phyloP scores from a whole-genome alignment of 1,140 invertebrate genomes.

The Anoplophora glabripennis region DNA sequence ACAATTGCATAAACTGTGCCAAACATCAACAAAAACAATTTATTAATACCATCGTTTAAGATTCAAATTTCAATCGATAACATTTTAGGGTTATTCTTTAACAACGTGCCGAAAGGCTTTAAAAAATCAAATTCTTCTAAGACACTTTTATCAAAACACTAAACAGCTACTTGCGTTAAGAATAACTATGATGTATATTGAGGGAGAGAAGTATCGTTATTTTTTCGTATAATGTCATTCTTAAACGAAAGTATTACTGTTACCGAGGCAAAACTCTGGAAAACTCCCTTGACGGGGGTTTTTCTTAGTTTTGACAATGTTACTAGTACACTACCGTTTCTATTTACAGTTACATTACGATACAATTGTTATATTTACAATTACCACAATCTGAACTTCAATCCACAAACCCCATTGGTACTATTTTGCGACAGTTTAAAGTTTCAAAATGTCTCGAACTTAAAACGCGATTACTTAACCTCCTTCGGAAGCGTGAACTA shows the following conservation, averaged over 20 bases:
- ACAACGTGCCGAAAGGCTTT: background rate
- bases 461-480: background rate
- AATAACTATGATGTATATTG: slow-evolving; percentile 4
- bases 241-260: too few species aligned
- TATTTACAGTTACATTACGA: background rate
- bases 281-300: background rate
- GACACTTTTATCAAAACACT: slow-evolving; percentile 1
- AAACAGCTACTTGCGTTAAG: slow-evolving; percentile 9
- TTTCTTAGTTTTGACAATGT: background rate
- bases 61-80: slow-evolving; percentile 2
- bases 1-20: slow-evolving; percentile 25
- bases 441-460: slow-evolving; percentile 3
- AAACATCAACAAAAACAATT: slow-evolving; percentile 29
- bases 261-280: too few species aligned
- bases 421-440: slow-evolving; percentile 10
- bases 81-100: too few species aligned
- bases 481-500: slow-evolving; percentile 4
- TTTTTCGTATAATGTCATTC: background rate
- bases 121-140: slow-evolving; percentile 6
- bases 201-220: background rate
- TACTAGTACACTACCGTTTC: background rate
- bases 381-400: slow-evolving; percentile 18
- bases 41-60: slow-evolving; percentile 1
- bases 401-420: slow-evolving; percentile 19
- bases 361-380: slow-evolving; percentile 11